Conservation (phyloP, 2,888 invertebrate genomes). For the Deroplatys truncata region DNA sequence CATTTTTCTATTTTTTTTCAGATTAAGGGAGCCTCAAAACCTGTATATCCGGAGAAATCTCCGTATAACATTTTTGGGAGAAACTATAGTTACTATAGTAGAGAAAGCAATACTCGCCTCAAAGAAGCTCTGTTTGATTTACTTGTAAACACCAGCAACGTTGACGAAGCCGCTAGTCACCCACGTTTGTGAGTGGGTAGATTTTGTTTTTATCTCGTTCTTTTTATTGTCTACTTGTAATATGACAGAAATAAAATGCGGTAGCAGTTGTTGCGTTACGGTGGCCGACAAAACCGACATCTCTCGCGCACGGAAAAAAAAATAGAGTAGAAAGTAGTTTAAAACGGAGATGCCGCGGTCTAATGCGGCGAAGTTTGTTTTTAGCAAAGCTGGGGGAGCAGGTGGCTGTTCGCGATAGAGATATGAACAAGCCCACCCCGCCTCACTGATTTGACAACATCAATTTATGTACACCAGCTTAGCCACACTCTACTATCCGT, state of each 20-base stretch:
- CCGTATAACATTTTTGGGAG: too few relatives aligned
- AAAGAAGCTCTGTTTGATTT: neutral
- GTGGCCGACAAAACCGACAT: neutral
- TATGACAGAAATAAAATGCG: neutral
- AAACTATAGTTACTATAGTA: too few relatives aligned
- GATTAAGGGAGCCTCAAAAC: too few relatives aligned
- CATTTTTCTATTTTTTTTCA: too few relatives aligned
- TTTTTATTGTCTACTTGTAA: neutral
- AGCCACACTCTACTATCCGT: neutral
- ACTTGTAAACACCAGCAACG: neutral
- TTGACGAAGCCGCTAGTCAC: neutral
- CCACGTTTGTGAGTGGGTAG: neutral
- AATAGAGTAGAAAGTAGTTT: neutral
- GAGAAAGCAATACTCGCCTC: too few relatives aligned
- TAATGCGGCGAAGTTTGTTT: neutral
- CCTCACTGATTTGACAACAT: slow-evolving; percentile 17
- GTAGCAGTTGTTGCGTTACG: neutral
- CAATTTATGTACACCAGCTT: slow-evolving; percentile 17
- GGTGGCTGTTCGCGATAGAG: neutral
- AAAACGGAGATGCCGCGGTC: neutral
- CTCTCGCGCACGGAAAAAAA: neutral
- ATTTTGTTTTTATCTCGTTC: neutral
- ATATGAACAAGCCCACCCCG: neutral
- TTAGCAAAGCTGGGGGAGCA: neutral
- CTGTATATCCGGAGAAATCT: too few relatives aligned